Conservation (phyloP, 2,113 vertebrate species). For the Gymnorhina tibicen region DNA sequence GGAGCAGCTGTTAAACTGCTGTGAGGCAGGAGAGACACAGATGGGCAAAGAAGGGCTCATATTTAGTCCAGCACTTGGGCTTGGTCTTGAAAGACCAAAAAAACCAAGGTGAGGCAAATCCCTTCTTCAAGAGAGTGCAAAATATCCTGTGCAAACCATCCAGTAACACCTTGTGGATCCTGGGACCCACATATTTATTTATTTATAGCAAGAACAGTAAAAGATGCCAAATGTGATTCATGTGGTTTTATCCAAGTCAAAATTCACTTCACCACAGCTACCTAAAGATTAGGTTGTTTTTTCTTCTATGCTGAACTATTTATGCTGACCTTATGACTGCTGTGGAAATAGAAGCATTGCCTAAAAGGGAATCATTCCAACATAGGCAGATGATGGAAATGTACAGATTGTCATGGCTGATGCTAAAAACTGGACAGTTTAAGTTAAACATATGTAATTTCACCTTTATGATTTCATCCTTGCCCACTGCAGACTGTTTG, state of each 20-base stretch:
- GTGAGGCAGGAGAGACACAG: neutral
- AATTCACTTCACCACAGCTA: neutral
- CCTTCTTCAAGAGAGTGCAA: neutral
- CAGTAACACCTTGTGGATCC: too few relatives aligned
- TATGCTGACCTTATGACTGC: neutral
- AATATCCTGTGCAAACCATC: neutral
- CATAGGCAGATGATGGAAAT: neutral
- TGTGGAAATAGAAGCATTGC: neutral
- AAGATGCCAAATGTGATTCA: neutral
- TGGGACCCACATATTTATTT: rapidly evolving
- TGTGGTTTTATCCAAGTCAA: neutral
- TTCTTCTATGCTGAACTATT: neutral
- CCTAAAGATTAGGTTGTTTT: rapidly evolving
- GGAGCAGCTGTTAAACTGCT: neutral
- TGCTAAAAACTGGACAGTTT: neutral
- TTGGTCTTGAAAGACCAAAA: neutral
- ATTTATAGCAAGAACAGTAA: neutral
- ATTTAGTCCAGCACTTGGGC: neutral
- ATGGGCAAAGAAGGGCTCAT: neutral
- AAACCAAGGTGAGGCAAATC: neutral
- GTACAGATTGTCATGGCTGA: neutral
- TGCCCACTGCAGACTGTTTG: neutral
- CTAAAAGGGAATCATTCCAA: neutral
- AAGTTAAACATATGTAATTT: neutral
- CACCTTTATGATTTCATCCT: neutral